phyloP scores from a whole-genome alignment of 2,888 invertebrate genomes.

The Cyclophora punctaria region DNA sequence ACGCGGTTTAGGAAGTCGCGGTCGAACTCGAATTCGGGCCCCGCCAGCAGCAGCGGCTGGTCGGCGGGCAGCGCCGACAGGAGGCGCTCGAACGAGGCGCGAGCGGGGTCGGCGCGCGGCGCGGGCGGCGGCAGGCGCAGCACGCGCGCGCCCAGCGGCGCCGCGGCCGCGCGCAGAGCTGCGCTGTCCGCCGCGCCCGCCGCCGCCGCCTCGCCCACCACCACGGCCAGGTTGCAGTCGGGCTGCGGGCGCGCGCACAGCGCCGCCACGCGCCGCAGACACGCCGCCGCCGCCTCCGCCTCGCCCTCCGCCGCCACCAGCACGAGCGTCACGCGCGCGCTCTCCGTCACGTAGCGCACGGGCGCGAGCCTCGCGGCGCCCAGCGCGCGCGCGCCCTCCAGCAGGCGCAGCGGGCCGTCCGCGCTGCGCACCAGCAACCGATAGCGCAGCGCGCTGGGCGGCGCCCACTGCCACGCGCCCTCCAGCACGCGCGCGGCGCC shows the following conservation, averaged over 20 bases:
- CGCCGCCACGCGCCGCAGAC: slow-evolving; percentile 9
- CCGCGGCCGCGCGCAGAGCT: slow-evolving; percentile 7
- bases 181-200: slow-evolving; percentile 8
- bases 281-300: slow-evolving; percentile 16
- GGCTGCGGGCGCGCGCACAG: slow-evolving; percentile 7
- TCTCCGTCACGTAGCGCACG: slow-evolving; percentile 97
- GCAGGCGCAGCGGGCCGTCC: slow-evolving; percentile 48
- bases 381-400: slow-evolving; percentile 88
- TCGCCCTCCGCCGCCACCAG: slow-evolving; percentile 66
- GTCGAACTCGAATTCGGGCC: slow-evolving; percentile 81
- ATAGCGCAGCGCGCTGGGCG: slow-evolving; percentile 44
- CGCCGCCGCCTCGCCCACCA: not conserved
- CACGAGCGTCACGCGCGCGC: slow-evolving; percentile 85
- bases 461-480: slow-evolving; percentile 55
- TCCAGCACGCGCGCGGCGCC: slow-evolving; percentile 29
- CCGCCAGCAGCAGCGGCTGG: slow-evolving; percentile 80
- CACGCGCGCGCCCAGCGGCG: slow-evolving; percentile 5
- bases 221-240: not conserved
- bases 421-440: slow-evolving; percentile 32
- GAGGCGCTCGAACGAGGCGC: slow-evolving; percentile 8
- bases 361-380: slow-evolving; percentile 92
- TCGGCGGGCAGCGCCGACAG: slow-evolving; percentile 77
- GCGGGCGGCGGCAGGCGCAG: not conserved
- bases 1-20: slow-evolving; percentile 95
- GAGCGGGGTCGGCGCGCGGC: slow-evolving; percentile 78